phyloP scores from a whole-genome alignment of 2,797 vertebrate genomes.

The Fistularia tabacaria region DNA sequence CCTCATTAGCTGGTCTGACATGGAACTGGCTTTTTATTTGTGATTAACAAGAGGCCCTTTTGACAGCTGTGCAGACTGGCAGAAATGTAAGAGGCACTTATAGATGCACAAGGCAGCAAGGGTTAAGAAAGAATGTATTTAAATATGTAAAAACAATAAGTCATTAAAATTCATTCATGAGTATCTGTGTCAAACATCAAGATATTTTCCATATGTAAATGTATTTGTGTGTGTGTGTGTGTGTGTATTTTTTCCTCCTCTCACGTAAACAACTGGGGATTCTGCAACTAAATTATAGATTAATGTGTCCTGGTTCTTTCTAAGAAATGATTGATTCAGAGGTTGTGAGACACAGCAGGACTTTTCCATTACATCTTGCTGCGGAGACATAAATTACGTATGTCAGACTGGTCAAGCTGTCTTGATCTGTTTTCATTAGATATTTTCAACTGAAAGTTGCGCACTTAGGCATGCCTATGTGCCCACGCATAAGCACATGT shows the following conservation, averaged over 20 bases:
- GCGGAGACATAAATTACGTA: conserved; percentile 30
- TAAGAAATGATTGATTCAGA: conserved; percentile 20
- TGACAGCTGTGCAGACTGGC: conserved; percentile 29
- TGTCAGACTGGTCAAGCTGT: conserved; percentile 7
- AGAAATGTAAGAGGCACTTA: conserved; percentile 3
- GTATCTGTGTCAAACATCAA: conserved; percentile 17
- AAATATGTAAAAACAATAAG: conserved; percentile 15
- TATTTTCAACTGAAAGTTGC: no score
- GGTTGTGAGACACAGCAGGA: conserved; percentile 7
- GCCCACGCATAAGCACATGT: no score
- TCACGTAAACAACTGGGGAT: conserved; percentile 7
- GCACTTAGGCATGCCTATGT: no score
- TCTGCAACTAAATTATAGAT: conserved; percentile 21
- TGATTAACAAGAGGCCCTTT: conserved; percentile 26
- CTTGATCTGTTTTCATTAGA: no score
- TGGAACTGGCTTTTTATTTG: conserved; percentile 35
- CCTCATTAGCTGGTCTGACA: conserved; percentile 49
- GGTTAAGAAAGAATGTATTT: conserved; percentile 5
- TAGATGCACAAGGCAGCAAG: conserved; percentile 1
- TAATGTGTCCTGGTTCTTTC: conserved; percentile 15
- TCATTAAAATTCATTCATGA: conserved; percentile 25
- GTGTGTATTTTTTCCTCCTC: background rate
- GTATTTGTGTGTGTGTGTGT: no score
- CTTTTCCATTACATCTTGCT: conserved; percentile 23
- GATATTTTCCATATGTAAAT: background rate